Conservation (phyloP, 1,140 invertebrate genomes). For the Drosophila saltans region DNA sequence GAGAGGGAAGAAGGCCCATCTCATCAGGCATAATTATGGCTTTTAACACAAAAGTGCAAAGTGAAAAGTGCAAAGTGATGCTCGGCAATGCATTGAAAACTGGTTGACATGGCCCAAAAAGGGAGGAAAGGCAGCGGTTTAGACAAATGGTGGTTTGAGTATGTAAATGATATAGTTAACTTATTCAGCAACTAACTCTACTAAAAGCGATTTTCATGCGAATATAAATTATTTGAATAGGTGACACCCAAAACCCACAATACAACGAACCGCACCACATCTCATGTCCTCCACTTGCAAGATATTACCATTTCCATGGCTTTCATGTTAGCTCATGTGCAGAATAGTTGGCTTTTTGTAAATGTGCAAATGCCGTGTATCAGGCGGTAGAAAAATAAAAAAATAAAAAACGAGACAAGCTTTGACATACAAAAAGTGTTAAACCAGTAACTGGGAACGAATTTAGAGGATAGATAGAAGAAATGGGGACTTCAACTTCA, state of each 20-base stretch:
- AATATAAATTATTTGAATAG: conserved; percentile 8
- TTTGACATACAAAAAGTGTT: neutral
- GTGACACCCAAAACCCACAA: neutral
- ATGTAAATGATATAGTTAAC: conserved; percentile 53
- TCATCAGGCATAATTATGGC: conserved; percentile 51
- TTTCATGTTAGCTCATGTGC: conserved; percentile 28
- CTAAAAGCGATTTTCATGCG: conserved; percentile 33
- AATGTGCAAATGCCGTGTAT: conserved; percentile 21
- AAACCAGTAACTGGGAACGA: neutral
- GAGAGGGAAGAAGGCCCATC: conserved; percentile 12
- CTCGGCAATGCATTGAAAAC: conserved; percentile 54
- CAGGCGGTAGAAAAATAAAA: neutral
- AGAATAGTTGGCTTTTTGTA: conserved; percentile 17
- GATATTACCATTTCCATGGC: conserved; percentile 25
- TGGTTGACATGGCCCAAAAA: conserved; percentile 43
- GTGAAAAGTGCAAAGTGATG: conserved; percentile 46
- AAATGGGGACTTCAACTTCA: neutral
- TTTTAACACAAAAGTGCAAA: conserved; percentile 63
- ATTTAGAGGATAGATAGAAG: neutral
- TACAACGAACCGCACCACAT: neutral
- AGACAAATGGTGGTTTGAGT: conserved; percentile 1
- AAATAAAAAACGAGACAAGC: neutral
- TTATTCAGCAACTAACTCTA: conserved; percentile 19
- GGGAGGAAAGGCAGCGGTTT: neutral
- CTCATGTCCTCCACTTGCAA: neutral